Conservation (phyloP, 1,140 invertebrate genomes). For the Plectus sambesii region DNA sequence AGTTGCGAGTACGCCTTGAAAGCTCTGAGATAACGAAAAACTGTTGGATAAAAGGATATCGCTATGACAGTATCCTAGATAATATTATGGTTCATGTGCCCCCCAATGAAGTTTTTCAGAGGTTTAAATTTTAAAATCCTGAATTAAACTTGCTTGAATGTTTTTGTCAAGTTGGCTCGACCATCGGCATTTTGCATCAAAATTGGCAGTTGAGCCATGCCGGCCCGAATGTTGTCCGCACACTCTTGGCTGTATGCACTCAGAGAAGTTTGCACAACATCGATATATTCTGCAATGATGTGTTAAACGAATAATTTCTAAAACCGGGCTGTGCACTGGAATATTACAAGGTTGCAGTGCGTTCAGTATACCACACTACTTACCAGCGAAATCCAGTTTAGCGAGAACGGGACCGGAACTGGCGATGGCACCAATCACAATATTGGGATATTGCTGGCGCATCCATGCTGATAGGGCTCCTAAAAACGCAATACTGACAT, state of each 20-base stretch:
- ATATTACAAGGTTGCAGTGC: too few species aligned
- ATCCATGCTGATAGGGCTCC: conserved; percentile 23
- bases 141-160: too few species aligned
- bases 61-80: conserved; percentile 10
- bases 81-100: too few species aligned
- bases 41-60: too few species aligned
- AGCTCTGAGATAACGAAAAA: too few species aligned
- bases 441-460: conserved; percentile 21
- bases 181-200: conserved; percentile 19
- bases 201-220: conserved; percentile 17
- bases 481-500: too few species aligned
- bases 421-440: conserved; percentile 18
- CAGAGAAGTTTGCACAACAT: conserved; percentile 18
- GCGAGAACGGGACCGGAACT: conserved; percentile 23
- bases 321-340: too few species aligned
- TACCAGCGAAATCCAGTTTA: conserved; percentile 24
- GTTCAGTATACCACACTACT: conserved; percentile 11
- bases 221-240: conserved; percentile 5
- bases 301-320: too few species aligned
- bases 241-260: conserved; percentile 1
- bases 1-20: too few species aligned
- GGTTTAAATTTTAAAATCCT: too few species aligned
- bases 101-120: too few species aligned
- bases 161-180: conserved; percentile 11
- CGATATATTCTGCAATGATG: conserved; percentile 14